phyloP scores from a whole-genome alignment of 2,113 vertebrate genomes.

The Gavialis gangeticus region DNA sequence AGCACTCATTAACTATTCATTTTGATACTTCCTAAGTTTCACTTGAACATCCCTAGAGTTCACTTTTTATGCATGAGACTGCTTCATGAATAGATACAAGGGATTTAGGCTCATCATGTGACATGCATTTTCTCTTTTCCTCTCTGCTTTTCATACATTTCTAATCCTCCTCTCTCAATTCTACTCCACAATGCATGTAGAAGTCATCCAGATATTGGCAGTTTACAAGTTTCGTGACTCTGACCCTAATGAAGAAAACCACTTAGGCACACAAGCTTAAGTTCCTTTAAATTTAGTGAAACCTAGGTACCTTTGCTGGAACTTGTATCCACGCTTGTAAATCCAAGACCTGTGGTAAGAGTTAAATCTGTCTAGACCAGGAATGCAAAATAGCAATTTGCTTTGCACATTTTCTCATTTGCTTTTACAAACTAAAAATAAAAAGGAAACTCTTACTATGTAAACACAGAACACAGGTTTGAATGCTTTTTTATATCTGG shows the following conservation, averaged over 20 bases:
- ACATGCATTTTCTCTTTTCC: conserved; percentile 24
- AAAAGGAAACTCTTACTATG: neutral
- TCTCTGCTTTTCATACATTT: neutral
- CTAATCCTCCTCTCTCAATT: conserved; percentile 12
- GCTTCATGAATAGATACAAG: conserved; percentile 70
- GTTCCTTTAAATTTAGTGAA: neutral
- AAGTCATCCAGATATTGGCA: neutral
- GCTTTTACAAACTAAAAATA: neutral
- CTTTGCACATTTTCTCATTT: neutral
- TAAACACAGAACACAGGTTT: neutral
- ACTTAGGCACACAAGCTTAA: neutral
- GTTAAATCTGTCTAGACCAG: neutral
- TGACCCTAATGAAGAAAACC: neutral
- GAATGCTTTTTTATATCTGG: neutral
- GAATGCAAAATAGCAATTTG: neutral
- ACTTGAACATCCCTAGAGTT: conserved; percentile 52
- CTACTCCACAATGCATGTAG: neutral
- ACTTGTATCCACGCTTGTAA: conserved; percentile 6
- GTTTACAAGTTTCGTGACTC: neutral
- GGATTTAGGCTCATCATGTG: conserved; percentile 51
- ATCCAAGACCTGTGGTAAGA: neutral
- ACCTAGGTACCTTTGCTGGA: neutral
- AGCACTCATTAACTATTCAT: conserved; percentile 53
- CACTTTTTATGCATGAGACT: neutral
- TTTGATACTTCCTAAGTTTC: conserved; percentile 38